phyloP scores from a whole-genome alignment of 2,888 invertebrate genomes.

The Lasioglossum marginatum region DNA sequence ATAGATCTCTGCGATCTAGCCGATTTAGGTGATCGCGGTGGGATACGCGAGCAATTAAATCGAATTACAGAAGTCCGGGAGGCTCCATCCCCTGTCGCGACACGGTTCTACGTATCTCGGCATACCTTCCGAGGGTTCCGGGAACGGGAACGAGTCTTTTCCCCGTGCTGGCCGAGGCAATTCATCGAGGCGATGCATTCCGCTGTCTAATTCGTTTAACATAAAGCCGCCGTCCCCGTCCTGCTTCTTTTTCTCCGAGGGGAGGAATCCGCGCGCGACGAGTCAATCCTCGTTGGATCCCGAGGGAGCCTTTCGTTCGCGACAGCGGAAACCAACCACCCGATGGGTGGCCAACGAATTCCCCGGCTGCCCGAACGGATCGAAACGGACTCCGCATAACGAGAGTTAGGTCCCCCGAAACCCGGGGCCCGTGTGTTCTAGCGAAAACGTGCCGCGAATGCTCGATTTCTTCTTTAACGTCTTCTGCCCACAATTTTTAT shows the following conservation, averaged over 20 bases:
- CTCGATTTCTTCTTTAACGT: not conserved
- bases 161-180: conserved; percentile 71
- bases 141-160: conserved; percentile 56
- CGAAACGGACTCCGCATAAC: conserved; percentile 30
- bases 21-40: not conserved
- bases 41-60: conserved; percentile 51
- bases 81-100: conserved; percentile 31
- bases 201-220: conserved; percentile 84
- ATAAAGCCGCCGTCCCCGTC: conserved; percentile 75
- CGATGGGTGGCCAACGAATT: conserved; percentile 74
- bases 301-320: conserved; percentile 58
- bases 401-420: conserved; percentile 23
- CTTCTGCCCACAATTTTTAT: not conserved
- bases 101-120: conserved; percentile 49
- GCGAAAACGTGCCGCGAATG: conserved; percentile 47
- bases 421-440: conserved; percentile 28
- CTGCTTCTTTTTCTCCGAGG: conserved; percentile 26
- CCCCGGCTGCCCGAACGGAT: conserved; percentile 36
- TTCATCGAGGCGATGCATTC: conserved; percentile 81
- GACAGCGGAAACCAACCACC: conserved; percentile 56
- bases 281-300: conserved; percentile 80
- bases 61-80: conserved; percentile 7
- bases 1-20: conserved; percentile 10
- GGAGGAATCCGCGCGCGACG: conserved; percentile 77
- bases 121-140: conserved; percentile 51